Percentiles rank a stretch among this genome's conserved stretches.
Evolutionary conservation across 2,888 invertebrate species (phyloP).

Genomic region (Ceriagrion tenellum): DNA sequence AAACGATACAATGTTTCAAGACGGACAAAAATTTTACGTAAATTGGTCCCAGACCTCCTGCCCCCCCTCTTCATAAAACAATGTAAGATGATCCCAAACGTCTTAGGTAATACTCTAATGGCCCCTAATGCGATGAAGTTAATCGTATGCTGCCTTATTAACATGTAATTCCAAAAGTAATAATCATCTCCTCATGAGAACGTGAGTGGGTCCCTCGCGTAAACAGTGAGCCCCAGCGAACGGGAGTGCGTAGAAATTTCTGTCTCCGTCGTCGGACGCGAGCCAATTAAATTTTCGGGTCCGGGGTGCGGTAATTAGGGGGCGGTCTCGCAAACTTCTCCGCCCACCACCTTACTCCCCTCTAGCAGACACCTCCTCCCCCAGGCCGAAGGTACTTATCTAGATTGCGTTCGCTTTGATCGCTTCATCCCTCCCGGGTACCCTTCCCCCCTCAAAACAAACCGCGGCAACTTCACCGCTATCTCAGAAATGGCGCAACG

Average conservation of each 20-base stretch:
- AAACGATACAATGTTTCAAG: too few species aligned
- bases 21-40: too few species aligned
- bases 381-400: background rate
- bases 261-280: background rate
- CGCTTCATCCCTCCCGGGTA: background rate
- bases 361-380: background rate
- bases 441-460: background rate
- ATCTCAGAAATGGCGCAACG: constrained; percentile 1
- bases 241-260: background rate
- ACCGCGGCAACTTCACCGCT: background rate
- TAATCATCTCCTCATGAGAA: background rate
- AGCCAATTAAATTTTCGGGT: constrained; percentile 28
- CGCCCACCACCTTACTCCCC: background rate
- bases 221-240: background rate
- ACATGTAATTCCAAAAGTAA: background rate
- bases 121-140: too few species aligned
- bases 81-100: too few species aligned
- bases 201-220: background rate
- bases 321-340: constrained; percentile 22
- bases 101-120: too few species aligned
- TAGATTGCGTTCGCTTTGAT: constrained; percentile 22
- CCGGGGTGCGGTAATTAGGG: background rate
- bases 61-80: too few species aligned
- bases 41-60: too few species aligned
- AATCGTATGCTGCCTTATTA: background rate